Conservation (phyloP, 2,113 vertebrate genomes). For the Lutjanus erythropterus region DNA sequence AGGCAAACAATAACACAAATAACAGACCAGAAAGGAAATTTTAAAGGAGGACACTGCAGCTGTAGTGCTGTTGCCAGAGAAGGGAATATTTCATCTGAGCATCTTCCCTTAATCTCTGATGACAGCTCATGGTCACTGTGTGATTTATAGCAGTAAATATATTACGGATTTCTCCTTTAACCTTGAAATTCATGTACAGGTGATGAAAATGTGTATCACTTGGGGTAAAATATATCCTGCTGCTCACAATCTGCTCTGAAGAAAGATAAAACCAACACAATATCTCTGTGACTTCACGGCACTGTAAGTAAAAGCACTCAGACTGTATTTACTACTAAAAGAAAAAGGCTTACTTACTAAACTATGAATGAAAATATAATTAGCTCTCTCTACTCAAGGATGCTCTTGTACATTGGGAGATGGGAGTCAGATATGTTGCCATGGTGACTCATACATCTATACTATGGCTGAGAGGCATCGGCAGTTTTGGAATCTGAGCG, state of each 20-base stretch:
- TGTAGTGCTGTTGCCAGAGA: too few species aligned
- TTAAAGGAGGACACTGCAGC: too few species aligned
- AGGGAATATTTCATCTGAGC: too few species aligned
- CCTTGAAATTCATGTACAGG: background rate
- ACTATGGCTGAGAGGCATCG: constrained; percentile 54
- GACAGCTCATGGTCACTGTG: too few species aligned
- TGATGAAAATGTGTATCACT: background rate
- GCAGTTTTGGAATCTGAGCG: constrained; percentile 62
- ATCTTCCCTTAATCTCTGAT: too few species aligned
- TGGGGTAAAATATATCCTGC: background rate
- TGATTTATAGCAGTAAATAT: too few species aligned
- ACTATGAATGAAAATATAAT: constrained; percentile 61
- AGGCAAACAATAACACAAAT: too few species aligned
- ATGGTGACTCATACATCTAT: constrained; percentile 70
- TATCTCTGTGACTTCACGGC: constrained; percentile 7
- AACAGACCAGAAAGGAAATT: too few species aligned
- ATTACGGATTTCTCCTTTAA: too few species aligned
- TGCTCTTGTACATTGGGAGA: constrained; percentile 47
- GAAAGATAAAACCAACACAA: constrained; percentile 12
- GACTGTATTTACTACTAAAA: background rate
- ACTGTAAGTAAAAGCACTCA: background rate
- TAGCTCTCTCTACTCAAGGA: constrained; percentile 61
- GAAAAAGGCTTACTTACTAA: constrained; percentile 14
- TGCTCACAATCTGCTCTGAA: constrained; percentile 1
- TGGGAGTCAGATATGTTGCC: constrained; percentile 72